Percentiles rank a stretch among this genome's conserved stretches.
These are phyloP conservation scores for Eupsilia transversa DNA, from an alignment of 2,888 invertebrate genomes.

Conservation along the genomic window DNA sequence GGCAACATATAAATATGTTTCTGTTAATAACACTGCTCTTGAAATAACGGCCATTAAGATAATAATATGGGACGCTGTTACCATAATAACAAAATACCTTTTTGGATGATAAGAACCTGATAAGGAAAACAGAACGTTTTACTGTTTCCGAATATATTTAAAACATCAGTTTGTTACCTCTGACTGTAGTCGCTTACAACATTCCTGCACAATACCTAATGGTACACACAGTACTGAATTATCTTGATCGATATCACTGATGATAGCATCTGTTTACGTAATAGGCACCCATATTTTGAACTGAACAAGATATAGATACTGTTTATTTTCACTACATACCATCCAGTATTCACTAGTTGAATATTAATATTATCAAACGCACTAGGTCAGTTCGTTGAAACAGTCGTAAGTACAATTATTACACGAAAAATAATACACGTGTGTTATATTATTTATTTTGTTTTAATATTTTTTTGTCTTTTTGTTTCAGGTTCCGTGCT, in stretches of 20 bases:
- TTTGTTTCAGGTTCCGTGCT: conserved; percentile 70
- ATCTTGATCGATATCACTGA: conserved; percentile 47
- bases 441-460: background rate
- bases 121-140: conserved; percentile 34
- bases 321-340: conserved; percentile 39
- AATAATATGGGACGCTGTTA: background rate
- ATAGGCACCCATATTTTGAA: conserved; percentile 42
- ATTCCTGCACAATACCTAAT: background rate
- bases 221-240: conserved; percentile 24
- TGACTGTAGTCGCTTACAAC: background rate
- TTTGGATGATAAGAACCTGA: conserved; percentile 31
- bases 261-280: conserved; percentile 42
- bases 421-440: background rate
- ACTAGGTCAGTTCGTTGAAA: conserved; percentile 46
- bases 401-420: conserved; percentile 35
- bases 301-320: conserved; percentile 38
- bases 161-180: background rate
- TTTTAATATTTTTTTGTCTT: conserved; percentile 15
- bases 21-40: background rate
- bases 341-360: conserved; percentile 22
- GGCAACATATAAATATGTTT: background rate
- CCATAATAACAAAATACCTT: conserved; percentile 4
- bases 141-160: conserved; percentile 28
- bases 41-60: background rate
- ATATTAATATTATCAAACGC: conserved; percentile 52